Evolutionary conservation across 2,797 vertebrate species (phyloP).

Genomic region (Tapirus indicus): DNA sequence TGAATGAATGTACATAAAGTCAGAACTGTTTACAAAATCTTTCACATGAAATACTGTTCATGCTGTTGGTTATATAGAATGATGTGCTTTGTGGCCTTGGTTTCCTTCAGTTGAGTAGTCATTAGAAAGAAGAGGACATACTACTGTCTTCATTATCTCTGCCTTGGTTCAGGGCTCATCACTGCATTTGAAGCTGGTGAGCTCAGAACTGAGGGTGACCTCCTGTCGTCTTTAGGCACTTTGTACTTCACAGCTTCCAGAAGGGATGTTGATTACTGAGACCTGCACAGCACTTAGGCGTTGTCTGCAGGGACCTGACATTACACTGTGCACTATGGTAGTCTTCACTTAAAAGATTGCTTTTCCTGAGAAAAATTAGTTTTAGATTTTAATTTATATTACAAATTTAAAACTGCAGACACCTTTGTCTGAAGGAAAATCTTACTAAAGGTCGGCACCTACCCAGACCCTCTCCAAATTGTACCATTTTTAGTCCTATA

Average conservation of each 20-base stretch:
- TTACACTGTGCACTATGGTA: conserved; percentile 57
- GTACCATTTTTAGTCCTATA: background rate
- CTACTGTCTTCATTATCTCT: background rate
- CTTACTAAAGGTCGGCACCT: background rate
- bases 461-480: background rate
- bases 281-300: conserved; percentile 67
- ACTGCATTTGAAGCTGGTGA: conserved; percentile 76
- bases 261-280: conserved; percentile 82
- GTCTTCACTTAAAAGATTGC: conserved; percentile 63
- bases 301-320: conserved; percentile 79
- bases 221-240: conserved; percentile 82
- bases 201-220: conserved; percentile 85
- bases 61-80: background rate
- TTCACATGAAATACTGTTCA: background rate
- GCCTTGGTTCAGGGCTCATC: conserved; percentile 72
- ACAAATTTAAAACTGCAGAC: background rate
- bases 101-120: background rate
- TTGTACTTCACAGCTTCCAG: conserved; percentile 86
- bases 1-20: background rate
- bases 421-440: background rate
- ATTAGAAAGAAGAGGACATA: background rate
- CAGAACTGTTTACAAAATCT: background rate
- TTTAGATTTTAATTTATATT: background rate
- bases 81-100: background rate
- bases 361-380: conserved; percentile 16